These are phyloP conservation scores for Anabacerthia variegaticeps DNA, from an alignment of 2,797 vertebrate species.

Conservation along the genomic window DNA sequence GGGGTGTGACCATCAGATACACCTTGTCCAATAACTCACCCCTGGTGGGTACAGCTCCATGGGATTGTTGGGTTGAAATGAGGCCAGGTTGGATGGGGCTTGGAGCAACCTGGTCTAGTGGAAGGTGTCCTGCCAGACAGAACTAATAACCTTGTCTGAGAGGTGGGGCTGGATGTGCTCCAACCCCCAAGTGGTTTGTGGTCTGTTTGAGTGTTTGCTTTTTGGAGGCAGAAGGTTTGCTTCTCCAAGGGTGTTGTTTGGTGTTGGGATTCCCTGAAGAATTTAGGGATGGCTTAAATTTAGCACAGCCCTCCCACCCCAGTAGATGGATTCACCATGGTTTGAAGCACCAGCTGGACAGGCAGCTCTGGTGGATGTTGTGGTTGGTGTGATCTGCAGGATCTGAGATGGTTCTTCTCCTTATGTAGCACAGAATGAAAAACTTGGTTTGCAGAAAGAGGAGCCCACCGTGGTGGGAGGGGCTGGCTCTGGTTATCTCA, in stretches of 20 bases:
- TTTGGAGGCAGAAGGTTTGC: neutral
- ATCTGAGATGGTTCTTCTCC: neutral
- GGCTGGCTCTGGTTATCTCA: neutral
- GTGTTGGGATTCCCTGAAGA: neutral
- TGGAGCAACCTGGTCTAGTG: neutral
- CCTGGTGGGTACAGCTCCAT: neutral
- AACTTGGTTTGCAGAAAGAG: neutral
- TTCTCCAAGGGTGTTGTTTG: neutral
- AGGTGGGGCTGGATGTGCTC: neutral
- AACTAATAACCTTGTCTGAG: neutral
- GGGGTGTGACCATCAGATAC: neutral
- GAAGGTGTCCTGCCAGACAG: neutral
- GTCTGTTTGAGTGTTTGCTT: neutral
- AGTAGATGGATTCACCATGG: neutral
- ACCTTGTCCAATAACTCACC: neutral
- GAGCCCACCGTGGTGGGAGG: neutral
- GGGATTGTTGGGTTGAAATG: neutral
- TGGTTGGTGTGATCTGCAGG: neutral
- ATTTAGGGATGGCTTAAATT: neutral
- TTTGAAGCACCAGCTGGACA: neutral
- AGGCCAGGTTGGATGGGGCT: neutral
- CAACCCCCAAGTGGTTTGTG: neutral
- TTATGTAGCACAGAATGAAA: neutral
- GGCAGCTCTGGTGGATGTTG: fast-evolving
- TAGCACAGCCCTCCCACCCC: neutral